phyloP scores from a whole-genome alignment of 1,140 invertebrate species.

The Antheraea mylitta region DNA sequence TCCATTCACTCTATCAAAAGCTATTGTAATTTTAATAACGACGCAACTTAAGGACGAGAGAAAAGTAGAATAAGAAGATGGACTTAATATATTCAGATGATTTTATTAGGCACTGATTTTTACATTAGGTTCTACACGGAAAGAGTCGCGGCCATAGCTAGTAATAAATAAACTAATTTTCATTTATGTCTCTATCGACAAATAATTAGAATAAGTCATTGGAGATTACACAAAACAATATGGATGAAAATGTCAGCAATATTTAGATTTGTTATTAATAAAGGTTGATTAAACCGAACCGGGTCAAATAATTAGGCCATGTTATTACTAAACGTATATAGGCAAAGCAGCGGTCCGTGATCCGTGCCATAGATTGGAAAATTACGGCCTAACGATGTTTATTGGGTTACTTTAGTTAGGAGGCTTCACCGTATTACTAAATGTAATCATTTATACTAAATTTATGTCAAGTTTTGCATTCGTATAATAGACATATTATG shows the following conservation, averaged over 20 bases:
- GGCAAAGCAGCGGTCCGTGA: background rate
- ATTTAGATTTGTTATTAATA: slow-evolving; percentile 3
- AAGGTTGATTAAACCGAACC: background rate
- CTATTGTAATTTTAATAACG: too few relatives aligned
- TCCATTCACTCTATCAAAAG: too few relatives aligned
- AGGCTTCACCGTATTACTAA: background rate
- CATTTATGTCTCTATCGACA: background rate
- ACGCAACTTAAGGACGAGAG: too few relatives aligned
- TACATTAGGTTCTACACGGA: too few relatives aligned
- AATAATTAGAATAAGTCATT: background rate
- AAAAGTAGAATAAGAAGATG: too few relatives aligned
- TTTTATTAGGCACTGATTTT: too few relatives aligned
- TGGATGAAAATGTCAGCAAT: background rate
- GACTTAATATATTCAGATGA: too few relatives aligned
- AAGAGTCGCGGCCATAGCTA: too few relatives aligned
- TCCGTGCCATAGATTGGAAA: slow-evolving; percentile 15
- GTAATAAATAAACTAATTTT: background rate
- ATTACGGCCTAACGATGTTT: slow-evolving; percentile 7
- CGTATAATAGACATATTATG: too few relatives aligned
- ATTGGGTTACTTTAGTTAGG: slow-evolving; percentile 15
- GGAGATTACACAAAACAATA: background rate
- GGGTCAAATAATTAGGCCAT: slow-evolving; percentile 1
- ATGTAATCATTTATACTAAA: background rate
- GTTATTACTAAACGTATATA: background rate
- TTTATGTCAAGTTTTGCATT: background rate